A percentile compares a stretch with the other conserved stretches of the same genome.
These are phyloP conservation scores for Andrena cerasifolii DNA, from an alignment of 1,140 invertebrate genomes.

Conservation along the genomic window DNA sequence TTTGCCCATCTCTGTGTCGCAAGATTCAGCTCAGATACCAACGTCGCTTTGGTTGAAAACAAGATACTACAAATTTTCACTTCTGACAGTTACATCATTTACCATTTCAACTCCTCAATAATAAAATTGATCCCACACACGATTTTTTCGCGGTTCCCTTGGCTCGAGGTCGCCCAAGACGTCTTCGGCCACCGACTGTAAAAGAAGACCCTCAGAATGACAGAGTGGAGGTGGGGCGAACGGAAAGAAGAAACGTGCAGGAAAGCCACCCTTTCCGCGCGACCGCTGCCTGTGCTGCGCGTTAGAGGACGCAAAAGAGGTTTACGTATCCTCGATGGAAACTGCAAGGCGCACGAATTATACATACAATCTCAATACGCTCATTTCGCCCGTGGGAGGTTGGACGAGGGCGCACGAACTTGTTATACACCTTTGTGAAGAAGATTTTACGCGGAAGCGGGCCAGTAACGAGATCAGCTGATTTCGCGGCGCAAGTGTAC, in stretches of 20 bases:
- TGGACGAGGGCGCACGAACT: neutral
- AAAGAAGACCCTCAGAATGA: slow-evolving; percentile 14
- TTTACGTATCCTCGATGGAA: slow-evolving; percentile 30
- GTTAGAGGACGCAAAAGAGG: slow-evolving; percentile 44
- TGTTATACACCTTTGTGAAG: slow-evolving; percentile 27
- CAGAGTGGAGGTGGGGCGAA: neutral
- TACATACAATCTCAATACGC: slow-evolving; percentile 18
- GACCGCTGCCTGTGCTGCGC: neutral
- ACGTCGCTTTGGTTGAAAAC: no score
- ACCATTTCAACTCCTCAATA: no score
- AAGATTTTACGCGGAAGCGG: neutral
- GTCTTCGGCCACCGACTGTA: no score
- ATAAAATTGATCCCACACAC: no score
- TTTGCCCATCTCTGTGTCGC: no score
- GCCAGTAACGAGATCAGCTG: neutral
- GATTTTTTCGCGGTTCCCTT: no score
- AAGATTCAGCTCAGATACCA: no score
- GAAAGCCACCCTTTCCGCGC: neutral
- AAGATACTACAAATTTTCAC: no score
- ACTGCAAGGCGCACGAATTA: slow-evolving; percentile 23
- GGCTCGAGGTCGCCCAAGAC: no score
- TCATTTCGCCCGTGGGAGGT: slow-evolving; percentile 1
- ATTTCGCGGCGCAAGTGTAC: neutral
- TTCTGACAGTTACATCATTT: no score
- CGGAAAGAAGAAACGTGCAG: neutral